Evolutionary conservation across 2,113 vertebrate species (phyloP).

Genomic region (Pipa parva): DNA sequence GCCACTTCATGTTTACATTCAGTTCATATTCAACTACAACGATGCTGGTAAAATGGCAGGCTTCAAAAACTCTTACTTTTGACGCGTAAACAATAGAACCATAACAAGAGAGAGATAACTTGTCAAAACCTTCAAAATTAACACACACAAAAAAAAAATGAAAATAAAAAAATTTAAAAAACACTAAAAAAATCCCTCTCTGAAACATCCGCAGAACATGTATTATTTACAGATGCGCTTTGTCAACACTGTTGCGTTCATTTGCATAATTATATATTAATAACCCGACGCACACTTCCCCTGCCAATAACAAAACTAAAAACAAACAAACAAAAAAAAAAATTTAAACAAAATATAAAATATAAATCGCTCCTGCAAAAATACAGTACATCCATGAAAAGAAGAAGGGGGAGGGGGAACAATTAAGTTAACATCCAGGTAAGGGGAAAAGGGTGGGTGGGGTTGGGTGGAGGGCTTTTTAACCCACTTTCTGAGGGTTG

Average conservation of each 20-base stretch:
- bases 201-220: slow-evolving; percentile 90
- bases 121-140: slow-evolving; percentile 77
- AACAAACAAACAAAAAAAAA: slow-evolving; percentile 29
- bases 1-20: slow-evolving; percentile 88
- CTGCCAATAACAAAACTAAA: slow-evolving; percentile 43
- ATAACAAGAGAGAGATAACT: slow-evolving; percentile 35
- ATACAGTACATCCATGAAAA: slow-evolving; percentile 90
- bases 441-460: slow-evolving; percentile 58
- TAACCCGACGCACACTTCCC: slow-evolving; percentile 56
- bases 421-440: slow-evolving; percentile 64
- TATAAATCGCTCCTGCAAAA: slow-evolving; percentile 81
- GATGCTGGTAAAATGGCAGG: slow-evolving; percentile 91
- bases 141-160: slow-evolving; percentile 87
- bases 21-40: slow-evolving; percentile 84
- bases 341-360: slow-evolving; percentile 41
- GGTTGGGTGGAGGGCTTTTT: slow-evolving; percentile 62
- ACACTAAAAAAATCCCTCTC: slow-evolving; percentile 74
- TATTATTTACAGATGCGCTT: slow-evolving; percentile 90
- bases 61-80: slow-evolving; percentile 81
- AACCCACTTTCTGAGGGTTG: slow-evolving; percentile 85
- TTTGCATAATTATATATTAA: slow-evolving; percentile 92
- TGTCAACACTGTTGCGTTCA: slow-evolving; percentile 89
- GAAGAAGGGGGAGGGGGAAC: slow-evolving; percentile 66
- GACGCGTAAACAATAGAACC: slow-evolving; percentile 44
- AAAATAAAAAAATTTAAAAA: slow-evolving; percentile 69